Evolutionary conservation across 2,888 invertebrate species (phyloP).

Genomic region (Sphinx pinastri): DNA sequence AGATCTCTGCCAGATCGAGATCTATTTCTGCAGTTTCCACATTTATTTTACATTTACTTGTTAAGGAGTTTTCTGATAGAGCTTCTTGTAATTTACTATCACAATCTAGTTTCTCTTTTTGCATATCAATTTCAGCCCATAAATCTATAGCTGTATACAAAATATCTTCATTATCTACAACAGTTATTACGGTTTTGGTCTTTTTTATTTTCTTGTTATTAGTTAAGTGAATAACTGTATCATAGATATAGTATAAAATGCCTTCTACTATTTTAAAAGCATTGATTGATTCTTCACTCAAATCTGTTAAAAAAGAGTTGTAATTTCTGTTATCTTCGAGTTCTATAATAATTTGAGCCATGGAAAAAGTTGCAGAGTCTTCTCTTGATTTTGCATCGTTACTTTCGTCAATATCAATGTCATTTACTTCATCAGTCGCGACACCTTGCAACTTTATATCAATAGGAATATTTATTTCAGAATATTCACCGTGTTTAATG

Average conservation of each 20-base stretch:
- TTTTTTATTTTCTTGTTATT: constrained; percentile 48
- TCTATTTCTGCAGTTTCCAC: constrained; percentile 13
- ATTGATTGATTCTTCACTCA: constrained; percentile 49
- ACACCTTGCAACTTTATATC: not conserved
- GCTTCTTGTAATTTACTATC: not conserved
- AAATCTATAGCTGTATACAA: constrained; percentile 59
- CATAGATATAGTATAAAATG: constrained; percentile 67
- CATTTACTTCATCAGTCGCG: not conserved
- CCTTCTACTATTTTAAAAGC: constrained; percentile 63
- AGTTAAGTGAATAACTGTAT: constrained; percentile 56
- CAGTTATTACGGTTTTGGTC: constrained; percentile 62
- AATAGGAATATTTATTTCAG: not conserved
- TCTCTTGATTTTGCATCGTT: constrained; percentile 22
- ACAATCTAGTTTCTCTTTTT: not conserved
- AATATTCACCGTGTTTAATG: not conserved
- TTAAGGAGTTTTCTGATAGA: not conserved
- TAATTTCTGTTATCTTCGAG: constrained; percentile 54
- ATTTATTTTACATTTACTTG: constrained; percentile 16
- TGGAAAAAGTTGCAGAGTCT: constrained; percentile 57
- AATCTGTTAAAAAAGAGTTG: constrained; percentile 59
- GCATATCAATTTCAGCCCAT: constrained; percentile 40
- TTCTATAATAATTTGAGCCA: constrained; percentile 63
- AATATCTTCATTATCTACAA: constrained; percentile 73
- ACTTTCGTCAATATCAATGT: constrained; percentile 22
- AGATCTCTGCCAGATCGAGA: not conserved